A percentile compares a stretch with the other conserved stretches of the same genome.
Conservation (phyloP, 92 coral and sea anemone genomes). For the Pocillopora meandrina region DNA sequence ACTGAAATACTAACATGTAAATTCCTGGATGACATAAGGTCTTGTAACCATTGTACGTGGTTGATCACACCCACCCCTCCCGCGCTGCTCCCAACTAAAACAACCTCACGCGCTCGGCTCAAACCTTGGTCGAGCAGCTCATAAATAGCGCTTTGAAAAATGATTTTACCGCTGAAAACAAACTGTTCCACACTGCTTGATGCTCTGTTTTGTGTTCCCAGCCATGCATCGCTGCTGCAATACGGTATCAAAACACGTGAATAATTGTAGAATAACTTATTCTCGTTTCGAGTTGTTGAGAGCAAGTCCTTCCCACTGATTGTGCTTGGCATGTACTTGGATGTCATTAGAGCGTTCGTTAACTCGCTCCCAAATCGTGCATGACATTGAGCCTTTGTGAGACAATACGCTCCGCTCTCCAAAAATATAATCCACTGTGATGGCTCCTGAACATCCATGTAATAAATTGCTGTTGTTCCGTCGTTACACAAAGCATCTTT, state of each 20-base stretch:
- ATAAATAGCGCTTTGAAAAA: slow-evolving; percentile 54
- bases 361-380: slow-evolving; percentile 43
- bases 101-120: slow-evolving; percentile 29
- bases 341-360: slow-evolving; percentile 56
- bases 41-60: slow-evolving; percentile 41
- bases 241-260: slow-evolving; percentile 63
- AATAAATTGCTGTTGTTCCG: slow-evolving; percentile 47
- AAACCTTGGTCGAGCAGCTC: slow-evolving; percentile 42
- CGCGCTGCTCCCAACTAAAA: slow-evolving; percentile 63
- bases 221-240: slow-evolving; percentile 68
- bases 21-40: slow-evolving; percentile 10
- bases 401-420: slow-evolving; percentile 64
- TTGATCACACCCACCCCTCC: slow-evolving; percentile 57
- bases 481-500: slow-evolving; percentile 61
- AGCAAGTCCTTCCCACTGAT: slow-evolving; percentile 53
- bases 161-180: slow-evolving; percentile 59
- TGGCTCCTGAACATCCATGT: slow-evolving; percentile 24
- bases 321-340: slow-evolving; percentile 46
- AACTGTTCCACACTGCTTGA: slow-evolving; percentile 21
- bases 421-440: slow-evolving; percentile 59
- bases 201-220: slow-evolving; percentile 40
- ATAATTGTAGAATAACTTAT: slow-evolving; percentile 40
- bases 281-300: slow-evolving; percentile 30
- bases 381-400: slow-evolving; percentile 47
- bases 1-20: slow-evolving; percentile 22